These are phyloP conservation scores for Euplexia lucipara DNA, from an alignment of 2,888 invertebrate genomes.

Conservation along the genomic window DNA sequence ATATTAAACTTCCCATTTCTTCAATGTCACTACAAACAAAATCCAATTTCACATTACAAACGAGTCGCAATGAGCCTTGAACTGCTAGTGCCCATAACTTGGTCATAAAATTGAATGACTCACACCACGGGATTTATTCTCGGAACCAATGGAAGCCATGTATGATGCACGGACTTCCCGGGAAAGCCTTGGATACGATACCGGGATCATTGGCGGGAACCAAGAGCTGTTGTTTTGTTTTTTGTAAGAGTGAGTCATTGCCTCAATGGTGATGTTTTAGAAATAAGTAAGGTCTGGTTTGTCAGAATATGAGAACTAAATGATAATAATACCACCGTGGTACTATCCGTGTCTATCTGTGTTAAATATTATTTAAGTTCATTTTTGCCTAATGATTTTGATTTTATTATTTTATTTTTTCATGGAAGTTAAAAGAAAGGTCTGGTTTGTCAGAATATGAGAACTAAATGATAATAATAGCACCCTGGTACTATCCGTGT, in stretches of 20 bases:
- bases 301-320: too few relatives aligned
- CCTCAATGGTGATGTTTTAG: background rate
- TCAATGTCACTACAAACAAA: conserved; percentile 33
- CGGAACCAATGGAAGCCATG: conserved; percentile 38
- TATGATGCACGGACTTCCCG: conserved; percentile 57
- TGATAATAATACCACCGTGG: too few relatives aligned
- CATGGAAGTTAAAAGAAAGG: too few relatives aligned
- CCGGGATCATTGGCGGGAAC: conserved; percentile 36
- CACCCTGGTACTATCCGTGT: too few relatives aligned
- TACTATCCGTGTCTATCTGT: too few relatives aligned
- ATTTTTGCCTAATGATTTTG: too few relatives aligned
- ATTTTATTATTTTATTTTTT: too few relatives aligned
- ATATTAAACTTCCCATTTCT: too few relatives aligned
- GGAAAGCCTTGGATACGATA: conserved; percentile 54
- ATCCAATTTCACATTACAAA: conserved; percentile 33
- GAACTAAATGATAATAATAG: too few relatives aligned
- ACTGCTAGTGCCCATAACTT: conserved; percentile 36
- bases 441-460: too few relatives aligned
- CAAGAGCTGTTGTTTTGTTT: conserved; percentile 13
- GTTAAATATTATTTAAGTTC: too few relatives aligned
- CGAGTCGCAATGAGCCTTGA: conserved; percentile 44
- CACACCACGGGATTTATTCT: conserved; percentile 55
- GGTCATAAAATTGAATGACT: conserved; percentile 52
- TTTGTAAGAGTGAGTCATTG: conserved; percentile 34
- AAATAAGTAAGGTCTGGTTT: too few relatives aligned